Base-by-base conservation (phyloP, 2,888 invertebrate genomes). In the Hymenopus coronatus region DNA sequence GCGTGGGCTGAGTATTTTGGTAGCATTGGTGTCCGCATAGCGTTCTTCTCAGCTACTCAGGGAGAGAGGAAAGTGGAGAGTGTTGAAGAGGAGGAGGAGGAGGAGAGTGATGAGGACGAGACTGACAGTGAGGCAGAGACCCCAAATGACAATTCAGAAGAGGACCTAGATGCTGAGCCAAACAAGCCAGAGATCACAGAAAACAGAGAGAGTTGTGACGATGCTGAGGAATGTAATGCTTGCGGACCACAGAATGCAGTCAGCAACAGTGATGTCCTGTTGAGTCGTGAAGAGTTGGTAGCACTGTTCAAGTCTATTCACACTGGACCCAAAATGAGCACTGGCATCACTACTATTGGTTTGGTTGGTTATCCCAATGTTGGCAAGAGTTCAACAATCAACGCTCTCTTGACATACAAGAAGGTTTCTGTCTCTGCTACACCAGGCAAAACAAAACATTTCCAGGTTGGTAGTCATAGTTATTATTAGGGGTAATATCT, bases 301-400 rank as follows among this genome's bases (percentile, higher is more conserved):
- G 93, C 95, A 82, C 94, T 97, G 27, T 95, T 99, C 89, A 96
- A 95, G 91, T 94, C 93, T 14, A 93, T 97, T 28, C 95, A 96
- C 89, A 93, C 91, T 6, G 94, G 94, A 0, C 91, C 92, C 92
- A 94, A 94, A 92, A 93, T 93, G 92, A 93, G 94, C 30, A 91
- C 93, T 54, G 93, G 94, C n/a, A 92, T 96, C 54, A 95, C 96
- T 12, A 97, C 97, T n/a, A 96, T 98, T 89, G 98, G 99, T 12
- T 95, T 99, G 93, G 99, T 99, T 89, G 99, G 99, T 2, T 99
- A 99, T 94, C 99, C 99, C 0, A 99, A 99, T 94, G 99, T 99
- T 1, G 99, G 99, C n/a, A 99, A 99, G 93, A 99, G 99, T 93
- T 99, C 99, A 90, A 98, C 99, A 14, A 99, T 99, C 90, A 99